Evolutionary conservation across 2,113 vertebrate genomes (phyloP).

Genomic region (Catharus bicknelli): DNA sequence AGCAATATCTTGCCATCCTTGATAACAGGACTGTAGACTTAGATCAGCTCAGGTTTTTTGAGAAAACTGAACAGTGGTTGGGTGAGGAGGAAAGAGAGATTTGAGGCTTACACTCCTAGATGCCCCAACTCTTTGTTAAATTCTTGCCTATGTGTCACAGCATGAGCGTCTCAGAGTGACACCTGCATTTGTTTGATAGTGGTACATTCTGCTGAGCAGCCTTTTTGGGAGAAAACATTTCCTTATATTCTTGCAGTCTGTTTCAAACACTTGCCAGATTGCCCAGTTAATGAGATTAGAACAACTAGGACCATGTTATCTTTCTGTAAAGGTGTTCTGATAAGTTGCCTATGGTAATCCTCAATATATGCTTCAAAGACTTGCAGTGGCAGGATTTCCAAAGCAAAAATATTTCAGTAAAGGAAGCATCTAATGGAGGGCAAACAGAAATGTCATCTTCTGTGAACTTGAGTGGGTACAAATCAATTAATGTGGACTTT

Average conservation of each 20-base stretch:
- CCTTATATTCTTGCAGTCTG: slow-evolving; percentile 6
- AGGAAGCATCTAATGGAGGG: not conserved
- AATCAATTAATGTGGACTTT: not conserved
- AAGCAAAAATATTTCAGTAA: not conserved
- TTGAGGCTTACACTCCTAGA: not conserved
- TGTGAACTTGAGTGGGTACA: not conserved
- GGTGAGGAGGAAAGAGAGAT: not conserved
- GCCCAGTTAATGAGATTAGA: not conserved
- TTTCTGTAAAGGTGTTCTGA: not conserved
- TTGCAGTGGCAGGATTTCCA: not conserved
- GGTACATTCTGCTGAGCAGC: not conserved
- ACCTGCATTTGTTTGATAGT: slow-evolving; percentile 3
- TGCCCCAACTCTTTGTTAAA: not conserved
- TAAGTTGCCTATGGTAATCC: not conserved
- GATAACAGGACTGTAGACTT: not conserved
- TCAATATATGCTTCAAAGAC: not conserved
- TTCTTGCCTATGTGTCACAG: not conserved
- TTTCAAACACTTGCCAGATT: not conserved
- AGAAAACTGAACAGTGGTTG: not conserved
- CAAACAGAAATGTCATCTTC: not conserved
- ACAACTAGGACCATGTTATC: not conserved
- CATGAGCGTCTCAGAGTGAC: not conserved
- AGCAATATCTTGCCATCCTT: not conserved
- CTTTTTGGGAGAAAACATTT: slow-evolving; percentile 1
- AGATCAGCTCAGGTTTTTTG: not conserved